Evolutionary conservation across 2,888 invertebrate genomes (phyloP).

Genomic region (Drosophila testacea): DNA sequence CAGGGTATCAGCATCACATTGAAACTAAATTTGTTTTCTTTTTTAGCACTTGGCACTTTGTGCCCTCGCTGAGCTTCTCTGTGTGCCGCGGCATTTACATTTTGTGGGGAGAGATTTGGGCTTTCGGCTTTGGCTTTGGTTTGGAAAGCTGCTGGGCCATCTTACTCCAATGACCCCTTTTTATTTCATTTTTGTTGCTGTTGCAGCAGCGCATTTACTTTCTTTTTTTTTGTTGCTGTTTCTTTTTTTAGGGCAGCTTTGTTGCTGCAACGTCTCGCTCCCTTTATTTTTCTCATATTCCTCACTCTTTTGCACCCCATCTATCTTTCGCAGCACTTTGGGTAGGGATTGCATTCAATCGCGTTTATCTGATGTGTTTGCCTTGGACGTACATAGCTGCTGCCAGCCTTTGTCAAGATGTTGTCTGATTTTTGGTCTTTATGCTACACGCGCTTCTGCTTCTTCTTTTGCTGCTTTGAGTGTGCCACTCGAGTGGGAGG

Average conservation of each 20-base stretch:
- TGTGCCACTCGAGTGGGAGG: conserved; percentile 38
- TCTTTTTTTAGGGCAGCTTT: conserved; percentile 62
- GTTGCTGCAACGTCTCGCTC: conserved; percentile 37
- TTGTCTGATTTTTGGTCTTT: conserved; percentile 80
- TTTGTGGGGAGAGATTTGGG: conserved; percentile 22
- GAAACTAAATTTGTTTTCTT: neutral
- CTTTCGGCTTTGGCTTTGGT: conserved; percentile 9
- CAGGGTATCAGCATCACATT: conserved; percentile 9
- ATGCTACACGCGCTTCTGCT: conserved; percentile 56
- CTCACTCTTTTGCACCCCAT: neutral
- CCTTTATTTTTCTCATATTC: neutral
- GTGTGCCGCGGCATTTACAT: conserved; percentile 54
- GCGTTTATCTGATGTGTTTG: conserved; percentile 71
- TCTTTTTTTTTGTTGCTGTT: conserved; percentile 24
- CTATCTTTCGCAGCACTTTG: conserved; percentile 3
- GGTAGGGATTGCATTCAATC: conserved; percentile 72
- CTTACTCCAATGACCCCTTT: conserved; percentile 80
- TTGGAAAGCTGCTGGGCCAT: conserved; percentile 51
- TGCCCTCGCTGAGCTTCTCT: conserved; percentile 25
- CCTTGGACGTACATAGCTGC: conserved; percentile 36
- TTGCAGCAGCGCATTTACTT: conserved; percentile 48
- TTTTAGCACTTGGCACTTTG: conserved; percentile 9
- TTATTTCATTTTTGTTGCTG: conserved; percentile 68
- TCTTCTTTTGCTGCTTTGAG: conserved; percentile 40
- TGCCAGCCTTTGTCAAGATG: conserved; percentile 67